Base-by-base conservation (phyloP, 23 tunicate species). In the Ciona savignyi region DNA sequence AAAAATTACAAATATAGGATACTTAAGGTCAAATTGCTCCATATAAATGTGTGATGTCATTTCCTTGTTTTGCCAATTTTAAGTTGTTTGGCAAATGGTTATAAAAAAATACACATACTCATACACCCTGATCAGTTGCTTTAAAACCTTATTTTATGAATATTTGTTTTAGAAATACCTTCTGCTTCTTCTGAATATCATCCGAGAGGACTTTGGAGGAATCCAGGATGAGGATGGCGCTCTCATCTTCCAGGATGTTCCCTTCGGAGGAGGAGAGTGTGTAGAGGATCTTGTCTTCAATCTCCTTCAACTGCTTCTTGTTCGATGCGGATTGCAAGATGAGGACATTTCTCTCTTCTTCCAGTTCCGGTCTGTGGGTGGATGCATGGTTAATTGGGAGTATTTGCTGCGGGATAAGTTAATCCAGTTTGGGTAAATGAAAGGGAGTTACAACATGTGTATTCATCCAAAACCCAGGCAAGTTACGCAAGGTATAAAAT, bases 261-360 rank as follows among this genome's bases (percentile, higher is more conserved):
- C 99, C 99, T 75, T 94, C 99, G 19, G 99, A 87, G 20, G 99
- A 94, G 23, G 99, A 83, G 27, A 94, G 85, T 29, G 99, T 94
- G 83, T 87, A 83, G 25, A 94, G 81, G 63, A 94, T 94, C 75
- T 94, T 87, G 63, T 94, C 99, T 65, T 94, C 99, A 82, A 94
- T 94, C 73, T 94, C 99, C 60, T 94, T 94, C 76, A 94, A 74
- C 33, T 87, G 95, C 56, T 94, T 94, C 73, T 94, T 94, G 83
- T 94, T 94, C 62, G 95, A 70, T 2, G 99, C 99, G 61, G 85
- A 77, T 76, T 94, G 99, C 30, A 94, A 79, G 70, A 94, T 94
- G 76, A 94, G 72, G 25, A 78, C 72, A 70, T 94, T 87, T 35
- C 99, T 81, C 75, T 94, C 99, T 56, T 94, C 99, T 77, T 94